Evolutionary conservation across 1,140 invertebrate genomes (phyloP).

Genomic region (Neodiprion pinetum): DNA sequence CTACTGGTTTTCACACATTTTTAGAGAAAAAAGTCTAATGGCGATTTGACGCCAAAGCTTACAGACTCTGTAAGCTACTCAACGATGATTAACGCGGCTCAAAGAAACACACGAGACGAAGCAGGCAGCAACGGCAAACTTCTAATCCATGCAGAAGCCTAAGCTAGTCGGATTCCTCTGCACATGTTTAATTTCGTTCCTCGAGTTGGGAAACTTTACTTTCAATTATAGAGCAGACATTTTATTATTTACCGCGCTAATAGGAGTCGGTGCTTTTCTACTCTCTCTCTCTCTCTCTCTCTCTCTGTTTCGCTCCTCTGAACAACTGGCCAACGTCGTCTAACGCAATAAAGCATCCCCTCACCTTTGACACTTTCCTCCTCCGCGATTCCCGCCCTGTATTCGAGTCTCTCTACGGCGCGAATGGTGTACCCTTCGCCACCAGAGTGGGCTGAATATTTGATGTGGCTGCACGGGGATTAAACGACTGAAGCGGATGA

Average conservation of each 20-base stretch:
- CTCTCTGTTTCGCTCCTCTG: neutral
- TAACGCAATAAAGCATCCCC: no score
- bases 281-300: neutral
- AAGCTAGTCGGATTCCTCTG: neutral
- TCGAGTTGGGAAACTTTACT: neutral
- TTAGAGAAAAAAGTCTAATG: neutral
- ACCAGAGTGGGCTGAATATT: conserved; percentile 54
- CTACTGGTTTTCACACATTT: neutral
- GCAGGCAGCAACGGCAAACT: neutral
- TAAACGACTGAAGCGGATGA: conserved; percentile 59
- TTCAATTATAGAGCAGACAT: conserved; percentile 4
- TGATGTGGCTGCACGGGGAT: conserved; percentile 59
- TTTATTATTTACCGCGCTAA: conserved; percentile 7
- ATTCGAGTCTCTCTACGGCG: neutral
- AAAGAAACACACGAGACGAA: neutral
- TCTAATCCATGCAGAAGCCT: neutral
- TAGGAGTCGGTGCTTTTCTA: neutral
- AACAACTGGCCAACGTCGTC: no score
- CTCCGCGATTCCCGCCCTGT: neutral
- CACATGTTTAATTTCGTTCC: conserved; percentile 5
- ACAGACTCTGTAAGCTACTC: neutral
- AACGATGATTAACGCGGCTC: neutral
- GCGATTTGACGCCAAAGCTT: neutral
- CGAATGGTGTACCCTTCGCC: neutral
- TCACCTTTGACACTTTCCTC: no score